Conservation (phyloP, 2,113 vertebrate genomes). For the Notechis scutatus region DNA sequence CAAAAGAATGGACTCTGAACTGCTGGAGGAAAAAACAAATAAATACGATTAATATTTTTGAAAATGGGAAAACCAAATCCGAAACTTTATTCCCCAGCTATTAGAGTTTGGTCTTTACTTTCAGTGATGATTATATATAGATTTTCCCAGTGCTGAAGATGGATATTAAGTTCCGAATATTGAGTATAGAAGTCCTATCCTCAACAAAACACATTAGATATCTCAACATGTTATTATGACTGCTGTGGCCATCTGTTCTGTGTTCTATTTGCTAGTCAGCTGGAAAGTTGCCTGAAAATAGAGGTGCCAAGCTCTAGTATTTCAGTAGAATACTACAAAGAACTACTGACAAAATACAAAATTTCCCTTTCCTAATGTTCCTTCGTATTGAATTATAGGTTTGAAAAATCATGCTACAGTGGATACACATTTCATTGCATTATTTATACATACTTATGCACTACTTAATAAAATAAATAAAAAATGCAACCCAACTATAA, state of each 20-base stretch:
- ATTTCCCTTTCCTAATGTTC: background rate
- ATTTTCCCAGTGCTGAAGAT: background rate
- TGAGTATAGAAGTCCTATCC: constrained; percentile 53
- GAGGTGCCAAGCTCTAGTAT: background rate
- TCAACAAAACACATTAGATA: constrained; percentile 50
- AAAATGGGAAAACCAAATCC: background rate
- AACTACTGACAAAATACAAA: background rate
- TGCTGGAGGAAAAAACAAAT: background rate
- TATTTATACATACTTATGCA: background rate
- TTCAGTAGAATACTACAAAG: background rate
- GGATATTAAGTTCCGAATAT: constrained; percentile 38
- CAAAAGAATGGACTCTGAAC: background rate
- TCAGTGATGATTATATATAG: background rate
- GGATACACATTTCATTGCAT: background rate
- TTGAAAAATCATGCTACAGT: background rate
- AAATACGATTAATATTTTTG: background rate
- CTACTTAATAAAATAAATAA: background rate
- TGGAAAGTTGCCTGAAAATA: constrained; percentile 30
- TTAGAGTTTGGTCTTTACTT: background rate
- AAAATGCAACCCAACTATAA: background rate
- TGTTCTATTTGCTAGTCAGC: constrained; percentile 51
- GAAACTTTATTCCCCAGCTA: background rate
- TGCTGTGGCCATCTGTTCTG: constrained; percentile 50
- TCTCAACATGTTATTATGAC: constrained; percentile 22
- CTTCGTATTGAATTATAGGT: background rate